A percentile compares a stretch with the other conserved stretches of the same genome.
Evolutionary conservation across 2,888 invertebrate genomes (phyloP).

Genomic region (Hoplodrina ambigua): DNA sequence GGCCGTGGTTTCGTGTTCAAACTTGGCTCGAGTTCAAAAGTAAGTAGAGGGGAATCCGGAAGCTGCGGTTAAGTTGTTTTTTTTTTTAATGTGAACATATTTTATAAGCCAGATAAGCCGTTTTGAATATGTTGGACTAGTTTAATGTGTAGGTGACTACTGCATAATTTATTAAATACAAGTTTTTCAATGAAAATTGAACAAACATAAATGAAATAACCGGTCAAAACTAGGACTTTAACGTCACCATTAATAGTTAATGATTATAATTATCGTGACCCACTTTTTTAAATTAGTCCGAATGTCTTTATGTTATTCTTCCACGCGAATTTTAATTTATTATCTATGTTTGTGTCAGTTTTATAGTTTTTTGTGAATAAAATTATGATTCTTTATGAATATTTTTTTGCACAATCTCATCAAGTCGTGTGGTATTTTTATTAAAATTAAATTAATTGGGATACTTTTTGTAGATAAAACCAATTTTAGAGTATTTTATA

Average conservation of each 20-base stretch:
- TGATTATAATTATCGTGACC: constrained; percentile 11
- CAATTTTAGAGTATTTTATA: constrained; percentile 11
- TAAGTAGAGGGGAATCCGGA: constrained; percentile 26
- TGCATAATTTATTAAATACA: constrained; percentile 5
- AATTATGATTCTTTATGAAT: constrained; percentile 18
- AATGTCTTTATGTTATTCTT: constrained; percentile 20
- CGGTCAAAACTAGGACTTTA: constrained; percentile 5
- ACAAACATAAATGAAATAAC: constrained; percentile 4
- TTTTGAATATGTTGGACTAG: constrained; percentile 16
- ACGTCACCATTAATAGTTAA: constrained; percentile 1
- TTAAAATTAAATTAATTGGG: constrained; percentile 24
- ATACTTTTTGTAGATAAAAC: constrained; percentile 3
- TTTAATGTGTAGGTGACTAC: not conserved
- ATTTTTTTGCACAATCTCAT: constrained; percentile 32
- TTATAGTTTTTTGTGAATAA: constrained; percentile 29
- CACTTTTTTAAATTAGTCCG: constrained; percentile 28
- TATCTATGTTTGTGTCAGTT: constrained; percentile 31
- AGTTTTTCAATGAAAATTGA: constrained; percentile 2
- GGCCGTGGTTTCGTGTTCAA: constrained; percentile 33
- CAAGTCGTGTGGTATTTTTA: constrained; percentile 14
- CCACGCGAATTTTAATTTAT: constrained; percentile 28
- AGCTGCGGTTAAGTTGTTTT: constrained; percentile 9
- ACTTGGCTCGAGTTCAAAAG: constrained; percentile 52
- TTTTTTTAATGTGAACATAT: constrained; percentile 1
- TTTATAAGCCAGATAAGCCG: constrained; percentile 18